Conservation (phyloP, 2,888 invertebrate species). For the Colostygia pectinataria region DNA sequence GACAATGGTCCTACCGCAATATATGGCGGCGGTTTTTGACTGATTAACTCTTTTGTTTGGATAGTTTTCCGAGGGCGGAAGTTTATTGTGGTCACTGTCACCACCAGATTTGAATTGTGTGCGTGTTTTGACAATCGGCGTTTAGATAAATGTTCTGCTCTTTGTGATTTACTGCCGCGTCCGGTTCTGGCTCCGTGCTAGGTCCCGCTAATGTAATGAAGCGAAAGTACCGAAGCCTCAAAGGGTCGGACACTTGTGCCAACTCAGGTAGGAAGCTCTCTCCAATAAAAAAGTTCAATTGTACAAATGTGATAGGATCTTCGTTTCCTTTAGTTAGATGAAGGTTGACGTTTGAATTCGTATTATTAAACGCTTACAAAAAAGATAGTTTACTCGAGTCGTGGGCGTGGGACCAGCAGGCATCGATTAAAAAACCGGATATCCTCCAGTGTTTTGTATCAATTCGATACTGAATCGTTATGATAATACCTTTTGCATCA, state of each 20-base stretch:
- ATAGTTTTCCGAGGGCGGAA: conserved; percentile 60
- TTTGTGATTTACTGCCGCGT: conserved; percentile 48
- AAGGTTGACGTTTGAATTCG: conserved; percentile 48
- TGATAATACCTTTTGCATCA: conserved; percentile 40
- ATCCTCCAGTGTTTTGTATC: conserved; percentile 65
- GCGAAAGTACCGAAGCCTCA: conserved; percentile 19
- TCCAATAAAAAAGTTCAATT: conserved; percentile 40
- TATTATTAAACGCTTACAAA: conserved; percentile 43
- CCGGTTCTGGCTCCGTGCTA: conserved; percentile 33
- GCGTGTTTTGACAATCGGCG: conserved; percentile 65
- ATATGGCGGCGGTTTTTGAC: conserved; percentile 48
- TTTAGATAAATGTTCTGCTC: conserved; percentile 51
- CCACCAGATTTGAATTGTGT: conserved; percentile 63
- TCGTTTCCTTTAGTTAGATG: conserved; percentile 47
- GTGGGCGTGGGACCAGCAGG: conserved; percentile 65
- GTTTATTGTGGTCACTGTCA: conserved; percentile 62
- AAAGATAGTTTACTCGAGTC: conserved; percentile 43
- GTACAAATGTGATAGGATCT: conserved; percentile 55
- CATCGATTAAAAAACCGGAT: conserved; percentile 66
- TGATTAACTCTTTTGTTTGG: conserved; percentile 55
- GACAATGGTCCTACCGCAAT: conserved; percentile 55
- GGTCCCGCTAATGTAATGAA: conserved; percentile 35
- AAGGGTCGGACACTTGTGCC: conserved; percentile 43
- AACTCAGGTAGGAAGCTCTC: conserved; percentile 47
- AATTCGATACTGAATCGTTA: conserved; percentile 49